Percentiles rank a stretch among this genome's conserved stretches.
These are phyloP conservation scores for Leucoma salicis DNA, from an alignment of 2,888 invertebrate genomes.

Conservation along the genomic window DNA sequence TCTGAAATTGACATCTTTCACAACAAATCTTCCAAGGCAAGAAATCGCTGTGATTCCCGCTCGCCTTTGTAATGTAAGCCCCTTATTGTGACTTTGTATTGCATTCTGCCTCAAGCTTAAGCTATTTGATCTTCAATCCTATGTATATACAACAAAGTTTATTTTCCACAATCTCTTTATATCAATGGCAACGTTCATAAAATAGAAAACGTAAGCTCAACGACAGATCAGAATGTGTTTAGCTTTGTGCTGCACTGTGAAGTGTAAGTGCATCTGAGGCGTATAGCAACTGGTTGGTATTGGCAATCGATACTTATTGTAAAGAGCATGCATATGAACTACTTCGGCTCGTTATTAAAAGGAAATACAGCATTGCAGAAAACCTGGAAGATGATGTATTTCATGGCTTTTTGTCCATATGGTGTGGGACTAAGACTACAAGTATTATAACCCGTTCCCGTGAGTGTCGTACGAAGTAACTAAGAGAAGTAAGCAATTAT, in stretches of 20 bases:
- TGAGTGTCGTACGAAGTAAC: no score
- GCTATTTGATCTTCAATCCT: conserved; percentile 22
- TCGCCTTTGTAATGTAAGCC: conserved; percentile 1
- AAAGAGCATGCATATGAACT: conserved; percentile 1
- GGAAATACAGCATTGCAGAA: no score
- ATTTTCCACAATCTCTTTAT: conserved; percentile 16
- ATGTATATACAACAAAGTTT: conserved; percentile 14
- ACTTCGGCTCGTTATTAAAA: no score
- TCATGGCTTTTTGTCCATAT: no score
- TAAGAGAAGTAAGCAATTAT: no score
- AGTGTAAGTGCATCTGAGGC: conserved; percentile 15
- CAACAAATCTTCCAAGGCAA: no score
- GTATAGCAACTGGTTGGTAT: conserved; percentile 26
- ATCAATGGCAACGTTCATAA: conserved; percentile 30
- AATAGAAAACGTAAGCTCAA: conserved; percentile 31
- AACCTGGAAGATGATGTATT: no score
- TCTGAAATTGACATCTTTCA: no score
- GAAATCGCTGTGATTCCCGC: conserved; percentile 4
- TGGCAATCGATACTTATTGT: conserved; percentile 16
- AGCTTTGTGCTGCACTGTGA: conserved; percentile 32
- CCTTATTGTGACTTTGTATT: conserved; percentile 16
- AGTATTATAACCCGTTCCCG: no score
- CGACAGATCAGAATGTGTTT: conserved; percentile 35
- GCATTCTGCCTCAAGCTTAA: conserved; percentile 15
- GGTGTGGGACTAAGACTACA: no score